Conservation (phyloP, 1,140 invertebrate genomes). For the Nomia melanderi region DNA sequence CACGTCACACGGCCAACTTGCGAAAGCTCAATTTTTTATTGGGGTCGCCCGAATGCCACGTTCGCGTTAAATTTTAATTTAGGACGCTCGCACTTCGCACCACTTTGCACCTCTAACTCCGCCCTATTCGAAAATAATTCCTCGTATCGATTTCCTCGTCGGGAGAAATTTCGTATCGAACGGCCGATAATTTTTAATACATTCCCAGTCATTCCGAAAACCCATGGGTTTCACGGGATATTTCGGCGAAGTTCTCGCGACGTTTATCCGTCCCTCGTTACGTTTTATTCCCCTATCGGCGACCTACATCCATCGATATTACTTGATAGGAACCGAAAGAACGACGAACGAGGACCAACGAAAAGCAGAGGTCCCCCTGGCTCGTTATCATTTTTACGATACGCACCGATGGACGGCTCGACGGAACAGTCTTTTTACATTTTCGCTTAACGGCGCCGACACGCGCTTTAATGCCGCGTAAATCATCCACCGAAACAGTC, state of each 20-base stretch:
- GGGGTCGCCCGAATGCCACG: slow-evolving; percentile 24
- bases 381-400: slow-evolving; percentile 36
- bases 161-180: background rate
- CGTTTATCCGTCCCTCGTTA: background rate
- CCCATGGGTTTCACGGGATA: background rate
- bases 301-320: slow-evolving; percentile 36
- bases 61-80: slow-evolving; percentile 42
- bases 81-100: slow-evolving; percentile 11
- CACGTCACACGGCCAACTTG: background rate
- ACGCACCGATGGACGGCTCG: slow-evolving; percentile 15
- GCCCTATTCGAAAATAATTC: background rate
- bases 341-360: slow-evolving; percentile 33
- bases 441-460: slow-evolving; percentile 22
- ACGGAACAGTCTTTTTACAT: slow-evolving; percentile 28
- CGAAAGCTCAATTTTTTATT: slow-evolving; percentile 37
- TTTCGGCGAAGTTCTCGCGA: background rate
- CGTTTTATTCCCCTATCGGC: slow-evolving; percentile 42
- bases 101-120: slow-evolving; percentile 22
- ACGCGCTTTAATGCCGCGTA: slow-evolving; percentile 45
- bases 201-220: background rate
- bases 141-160: background rate
- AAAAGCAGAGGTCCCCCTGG: slow-evolving; percentile 19
- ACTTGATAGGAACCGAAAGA: slow-evolving; percentile 15
- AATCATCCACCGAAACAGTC: slow-evolving; percentile 35
- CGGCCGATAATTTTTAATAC: background rate